Evolutionary conservation across 2,797 vertebrate species (phyloP).

Genomic region (Chelonia mydas): DNA sequence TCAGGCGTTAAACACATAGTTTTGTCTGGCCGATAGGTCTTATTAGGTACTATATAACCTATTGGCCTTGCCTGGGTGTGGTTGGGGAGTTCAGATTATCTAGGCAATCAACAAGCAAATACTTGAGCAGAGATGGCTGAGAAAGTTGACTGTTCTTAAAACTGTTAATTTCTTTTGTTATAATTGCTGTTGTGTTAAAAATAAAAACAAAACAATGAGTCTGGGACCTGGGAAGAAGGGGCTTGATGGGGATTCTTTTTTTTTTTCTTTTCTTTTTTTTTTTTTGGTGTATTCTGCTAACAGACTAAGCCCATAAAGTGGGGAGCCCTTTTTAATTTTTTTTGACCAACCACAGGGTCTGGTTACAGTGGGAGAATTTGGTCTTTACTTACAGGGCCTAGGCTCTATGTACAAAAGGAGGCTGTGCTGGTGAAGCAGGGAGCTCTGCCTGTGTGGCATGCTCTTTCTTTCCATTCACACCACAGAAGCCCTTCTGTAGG

Average conservation of each 20-base stretch:
- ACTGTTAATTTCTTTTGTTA: neutral
- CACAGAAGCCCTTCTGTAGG: neutral
- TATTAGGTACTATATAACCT: neutral
- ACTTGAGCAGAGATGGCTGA: neutral
- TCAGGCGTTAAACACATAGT: too few relatives aligned
- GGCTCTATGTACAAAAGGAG: neutral
- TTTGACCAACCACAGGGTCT: neutral
- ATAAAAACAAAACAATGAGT: constrained; percentile 5
- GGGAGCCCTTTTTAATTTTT: neutral
- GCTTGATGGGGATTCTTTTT: neutral
- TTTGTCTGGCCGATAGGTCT: neutral
- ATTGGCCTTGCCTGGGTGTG: neutral
- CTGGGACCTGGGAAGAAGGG: neutral
- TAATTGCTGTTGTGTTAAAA: neutral
- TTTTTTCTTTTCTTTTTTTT: neutral
- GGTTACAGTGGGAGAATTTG: too few relatives aligned
- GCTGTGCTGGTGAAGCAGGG: neutral
- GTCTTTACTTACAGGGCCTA: neutral
- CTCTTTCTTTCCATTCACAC: neutral
- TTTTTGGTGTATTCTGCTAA: neutral
- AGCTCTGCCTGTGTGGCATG: accelerated
- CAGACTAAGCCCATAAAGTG: neutral
- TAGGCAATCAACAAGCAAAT: neutral
- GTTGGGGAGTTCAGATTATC: neutral
- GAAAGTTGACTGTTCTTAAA: neutral